Evolutionary conservation across 2,113 vertebrate species (phyloP), one percentile per base, ranked within the genome.

Genomic region (Prinia subflava): DNA sequence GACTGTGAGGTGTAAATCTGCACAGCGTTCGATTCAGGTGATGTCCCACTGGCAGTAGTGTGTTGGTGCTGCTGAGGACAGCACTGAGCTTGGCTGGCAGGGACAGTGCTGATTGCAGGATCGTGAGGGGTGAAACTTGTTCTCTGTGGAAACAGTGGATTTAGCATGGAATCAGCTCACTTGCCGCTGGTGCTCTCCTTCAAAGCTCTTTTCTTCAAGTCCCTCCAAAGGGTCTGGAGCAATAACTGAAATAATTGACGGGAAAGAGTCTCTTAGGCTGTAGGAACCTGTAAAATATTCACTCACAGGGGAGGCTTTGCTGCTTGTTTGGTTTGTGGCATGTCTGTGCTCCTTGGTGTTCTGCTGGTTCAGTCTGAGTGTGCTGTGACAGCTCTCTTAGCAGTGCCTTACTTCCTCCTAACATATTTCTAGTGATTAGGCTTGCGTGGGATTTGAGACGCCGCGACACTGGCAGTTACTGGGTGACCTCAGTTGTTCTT

Each of bases 381-480:
- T 25, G 37, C 60, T 30, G 31, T 27, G 42, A 49, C 76, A 67
- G 68, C 83, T 90, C 62, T 44, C 83, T 41, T 25, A 41, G 33
- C 63, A 85, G 65, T 8, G 70, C 39, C 57, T 77, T 15, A 16
- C 50, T 79, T 88, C 52, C 52, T 75, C 56, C 67, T 68, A 19
- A 59, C 62, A 1, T 20, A 30, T 70, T 89, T 53, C 60, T 41
- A 28, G 65, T 50, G 60, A 31, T 60, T 2, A 39, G 57, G 47
- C 56, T 71, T 70, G 47, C 0, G 0, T 63, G 67, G 65, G 67
- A 59, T 53, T 64, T 64, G 47, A 68, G 65, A 57, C n/a, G 52
- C 33, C 0, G 0, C 0, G 7, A 33, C 3, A 6, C 42, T 56
- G 49, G 42, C 2, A 1, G 62, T 74, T 37, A 17, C 47, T 30